These are phyloP conservation scores for Orthosia incerta DNA, from an alignment of 2,888 invertebrate genomes.

Conservation along the genomic window DNA sequence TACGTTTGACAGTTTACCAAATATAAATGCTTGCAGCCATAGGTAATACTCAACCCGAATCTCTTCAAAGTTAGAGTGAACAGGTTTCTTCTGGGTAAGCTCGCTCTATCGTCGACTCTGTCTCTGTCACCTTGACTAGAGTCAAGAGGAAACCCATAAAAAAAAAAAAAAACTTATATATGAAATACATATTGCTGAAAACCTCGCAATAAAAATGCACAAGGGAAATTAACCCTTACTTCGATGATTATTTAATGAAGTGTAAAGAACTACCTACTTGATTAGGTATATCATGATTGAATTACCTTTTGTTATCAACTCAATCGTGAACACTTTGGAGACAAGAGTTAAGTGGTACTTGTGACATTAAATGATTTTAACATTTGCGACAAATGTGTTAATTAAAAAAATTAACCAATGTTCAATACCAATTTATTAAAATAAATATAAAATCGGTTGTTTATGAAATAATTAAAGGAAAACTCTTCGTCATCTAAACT, in stretches of 20 bases:
- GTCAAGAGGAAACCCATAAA: no score
- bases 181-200: not conserved
- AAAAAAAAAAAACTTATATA: no score
- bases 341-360: not conserved
- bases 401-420: not conserved
- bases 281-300: constrained; percentile 26
- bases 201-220: not conserved
- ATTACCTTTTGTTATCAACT: constrained; percentile 43
- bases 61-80: no score
- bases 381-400: not conserved
- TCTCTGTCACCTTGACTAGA: no score
- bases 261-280: constrained; percentile 20
- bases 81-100: no score
- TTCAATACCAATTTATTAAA: not conserved
- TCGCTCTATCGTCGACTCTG: no score
- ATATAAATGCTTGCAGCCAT: no score
- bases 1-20: no score
- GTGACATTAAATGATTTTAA: not conserved
- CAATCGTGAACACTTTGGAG: constrained; percentile 35
- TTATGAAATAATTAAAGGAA: not conserved
- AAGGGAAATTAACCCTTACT: constrained; percentile 7
- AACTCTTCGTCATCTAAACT: not conserved
- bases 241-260: constrained; percentile 30
- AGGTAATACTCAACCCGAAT: no score
- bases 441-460: not conserved